These are phyloP conservation scores for Raja brachyura DNA, from an alignment of 2,113 vertebrate genomes.

Conservation along the genomic window DNA sequence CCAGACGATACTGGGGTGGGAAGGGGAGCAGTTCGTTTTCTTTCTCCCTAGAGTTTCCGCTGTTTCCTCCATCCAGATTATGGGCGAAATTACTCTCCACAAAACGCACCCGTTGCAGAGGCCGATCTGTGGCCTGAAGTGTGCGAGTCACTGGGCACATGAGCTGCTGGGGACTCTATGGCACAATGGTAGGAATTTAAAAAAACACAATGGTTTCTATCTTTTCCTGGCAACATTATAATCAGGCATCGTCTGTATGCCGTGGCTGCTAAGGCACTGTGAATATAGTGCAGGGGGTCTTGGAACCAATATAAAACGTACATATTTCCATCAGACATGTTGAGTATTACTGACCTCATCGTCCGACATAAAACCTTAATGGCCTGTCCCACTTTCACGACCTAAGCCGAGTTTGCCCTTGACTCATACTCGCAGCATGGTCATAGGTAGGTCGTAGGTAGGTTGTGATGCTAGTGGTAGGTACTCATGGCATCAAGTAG, in stretches of 20 bases:
- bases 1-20: background rate
- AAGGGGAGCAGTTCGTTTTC: background rate
- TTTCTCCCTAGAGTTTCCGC: background rate
- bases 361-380: background rate
- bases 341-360: background rate
- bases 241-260: background rate
- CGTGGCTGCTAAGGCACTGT: constrained; percentile 24
- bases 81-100: background rate
- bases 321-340: constrained; percentile 14
- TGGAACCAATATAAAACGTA: constrained; percentile 9
- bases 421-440: no score
- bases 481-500: no score
- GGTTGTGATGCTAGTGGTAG: no score
- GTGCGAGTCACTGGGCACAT: background rate
- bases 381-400: no score
- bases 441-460: no score
- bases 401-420: no score
- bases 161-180: no score
- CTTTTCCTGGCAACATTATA: no score
- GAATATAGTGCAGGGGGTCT: background rate
- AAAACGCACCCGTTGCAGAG: background rate
- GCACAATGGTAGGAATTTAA: no score
- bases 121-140: background rate
- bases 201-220: no score
- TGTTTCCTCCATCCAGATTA: background rate